A percentile compares a stretch with the other conserved stretches of the same genome.
Conservation (phyloP, 2,113 vertebrate genomes). For the Phyllostomus discolor region DNA sequence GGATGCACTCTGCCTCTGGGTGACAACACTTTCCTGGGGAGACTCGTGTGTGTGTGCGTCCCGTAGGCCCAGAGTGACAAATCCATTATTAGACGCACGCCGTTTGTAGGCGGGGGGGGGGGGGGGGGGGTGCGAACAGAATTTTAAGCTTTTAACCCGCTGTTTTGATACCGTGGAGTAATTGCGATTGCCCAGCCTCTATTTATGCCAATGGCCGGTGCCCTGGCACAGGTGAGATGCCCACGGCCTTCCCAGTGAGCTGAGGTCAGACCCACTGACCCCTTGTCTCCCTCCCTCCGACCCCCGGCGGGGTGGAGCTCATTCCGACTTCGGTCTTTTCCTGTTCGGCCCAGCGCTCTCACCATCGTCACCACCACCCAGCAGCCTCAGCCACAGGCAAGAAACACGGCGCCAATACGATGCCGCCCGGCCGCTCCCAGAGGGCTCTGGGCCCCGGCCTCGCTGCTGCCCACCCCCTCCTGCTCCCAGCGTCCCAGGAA, state of each 20-base stretch:
- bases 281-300: too few species aligned
- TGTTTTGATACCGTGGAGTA: neutral
- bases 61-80: neutral
- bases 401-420: rapidly evolving
- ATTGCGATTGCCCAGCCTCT: neutral
- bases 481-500: too few species aligned
- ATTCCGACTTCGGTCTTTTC: neutral
- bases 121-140: too few species aligned
- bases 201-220: neutral
- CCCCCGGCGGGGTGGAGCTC: neutral
- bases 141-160: neutral
- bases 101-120: neutral
- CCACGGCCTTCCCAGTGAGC: too few species aligned
- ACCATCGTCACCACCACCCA: neutral
- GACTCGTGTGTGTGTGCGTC: neutral
- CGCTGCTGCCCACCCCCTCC: too few species aligned
- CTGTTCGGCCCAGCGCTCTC: neutral
- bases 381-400: neutral
- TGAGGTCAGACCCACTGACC: neutral
- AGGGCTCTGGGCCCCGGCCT: too few species aligned
- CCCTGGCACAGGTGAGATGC: neutral
- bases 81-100: neutral
- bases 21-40: neutral
- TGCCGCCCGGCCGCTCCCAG: too few species aligned
- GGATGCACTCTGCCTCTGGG: neutral